A percentile compares a stretch with the other conserved stretches of the same genome.
These are phyloP conservation scores for Drosophila equinoxialis DNA, from an alignment of 1,140 invertebrate species.

Conservation along the genomic window DNA sequence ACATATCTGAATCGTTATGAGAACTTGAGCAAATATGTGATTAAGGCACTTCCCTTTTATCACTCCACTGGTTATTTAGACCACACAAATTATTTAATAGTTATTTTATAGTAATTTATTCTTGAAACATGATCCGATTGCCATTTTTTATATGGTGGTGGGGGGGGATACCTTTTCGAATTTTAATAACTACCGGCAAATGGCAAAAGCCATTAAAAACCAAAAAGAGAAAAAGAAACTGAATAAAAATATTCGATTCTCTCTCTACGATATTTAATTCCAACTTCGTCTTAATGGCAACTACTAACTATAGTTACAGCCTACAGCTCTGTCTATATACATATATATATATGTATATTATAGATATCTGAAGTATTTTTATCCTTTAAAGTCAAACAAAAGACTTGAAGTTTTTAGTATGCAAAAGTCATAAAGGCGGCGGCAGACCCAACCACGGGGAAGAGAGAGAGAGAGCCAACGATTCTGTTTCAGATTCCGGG, in stretches of 20 bases:
- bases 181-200: constrained; percentile 6
- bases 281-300: constrained; percentile 2
- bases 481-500: constrained; percentile 6
- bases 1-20: too few species aligned
- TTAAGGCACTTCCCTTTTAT: too few species aligned
- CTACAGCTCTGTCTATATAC: constrained; percentile 1
- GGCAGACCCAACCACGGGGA: constrained; percentile 16
- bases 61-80: neutral
- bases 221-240: too few species aligned
- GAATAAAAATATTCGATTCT: neutral
- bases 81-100: neutral
- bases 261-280: neutral
- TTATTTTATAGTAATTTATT: constrained; percentile 5
- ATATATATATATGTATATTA: neutral
- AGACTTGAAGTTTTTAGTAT: constrained; percentile 57
- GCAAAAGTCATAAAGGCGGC: constrained; percentile 54
- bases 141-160: too few species aligned
- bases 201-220: constrained; percentile 1
- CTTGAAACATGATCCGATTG: constrained; percentile 28
- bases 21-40: too few species aligned
- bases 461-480: neutral
- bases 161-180: neutral
- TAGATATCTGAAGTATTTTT: constrained; percentile 32
- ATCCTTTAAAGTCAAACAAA: constrained; percentile 41
- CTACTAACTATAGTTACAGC: neutral